Evolutionary conservation across 2,113 vertebrate species (phyloP), one percentile per base, ranked within the genome.

Genomic region (Amia ocellicauda): DNA sequence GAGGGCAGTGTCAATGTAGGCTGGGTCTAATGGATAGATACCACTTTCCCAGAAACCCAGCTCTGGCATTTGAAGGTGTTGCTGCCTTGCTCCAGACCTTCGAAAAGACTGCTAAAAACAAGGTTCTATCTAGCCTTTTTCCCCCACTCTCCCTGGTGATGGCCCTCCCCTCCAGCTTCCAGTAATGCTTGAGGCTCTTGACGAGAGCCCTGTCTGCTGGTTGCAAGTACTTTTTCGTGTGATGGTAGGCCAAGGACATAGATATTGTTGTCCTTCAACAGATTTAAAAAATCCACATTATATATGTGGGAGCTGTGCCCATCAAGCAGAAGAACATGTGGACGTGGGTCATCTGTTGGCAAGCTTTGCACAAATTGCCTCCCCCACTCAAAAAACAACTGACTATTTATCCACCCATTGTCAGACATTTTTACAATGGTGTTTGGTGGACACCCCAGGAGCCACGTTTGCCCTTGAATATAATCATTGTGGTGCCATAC

Each of bases 381-480:
- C 7, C 60, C 60, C 67, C 68, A 70, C 13, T 74, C 63, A 14
- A 27, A 3, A 19, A 67, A 55, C 26, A 66, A 14, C 2, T 73
- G 31, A 22, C 45, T 8, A 28, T 69, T 73, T 42, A 74, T 67
- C 56, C 68, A 74, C 22, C 64, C 56, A 19, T 68, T 60, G 2
- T 65, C 58, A 1, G 58, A 68, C 9, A 59, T 36, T 29, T 36
- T 74, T 13, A 70, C 24, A 5, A 41, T 9, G 4, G 53, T 22
- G 16, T 36, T 70, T 26, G 45, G 47, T 4, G 60, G 64, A 36
- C n/a, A 51, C 50, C 58, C 65, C 11, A 24, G 36, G 14, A 64
- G 28, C 63, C 67, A 69, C 22, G 24, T 9, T 69, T 69, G 3
- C 54, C 60, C 40, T 69, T 73, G 24, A 73, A 72, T 31, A 69